Evolutionary conservation across 2,113 vertebrate species (phyloP), one percentile per base, ranked within the genome.

Genomic region (Smithornis capensis): DNA sequence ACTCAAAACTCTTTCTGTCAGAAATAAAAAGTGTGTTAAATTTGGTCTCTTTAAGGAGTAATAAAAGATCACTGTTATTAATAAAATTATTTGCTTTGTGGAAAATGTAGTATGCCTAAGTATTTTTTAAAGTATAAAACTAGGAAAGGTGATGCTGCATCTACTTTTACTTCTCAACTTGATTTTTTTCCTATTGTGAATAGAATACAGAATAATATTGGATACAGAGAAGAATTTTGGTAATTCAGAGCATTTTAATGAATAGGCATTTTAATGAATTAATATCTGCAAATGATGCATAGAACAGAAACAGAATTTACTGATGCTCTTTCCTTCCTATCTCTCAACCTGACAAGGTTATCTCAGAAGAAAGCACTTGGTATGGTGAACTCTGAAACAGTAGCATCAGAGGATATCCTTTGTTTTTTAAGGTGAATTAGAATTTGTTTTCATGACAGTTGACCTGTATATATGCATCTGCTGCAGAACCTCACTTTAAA

Each of bases 21-120:
- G 77, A 97, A 96, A 96, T 93, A 96, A 91, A 90, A 71, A 89
- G 82, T 75, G 73, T 29, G 18, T 68, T 86, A 97, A 94, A 96
- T 80, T 90, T 14, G 44, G 29, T 78, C 45, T 95, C 87, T 97
- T 96, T 78, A 95, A 86, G 44, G 70, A 87, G 88, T 95, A 94
- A 95, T 81, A 79, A 31, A 94, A 71, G 38, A 95, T 89, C 87
- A 85, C 25, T 90, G 33, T 86, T 94, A 94, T 93, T 96, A 97
- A 96, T 76, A 95, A 86, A 71, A 63, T 57, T 74, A 83, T 96
- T 94, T 94, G 47, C 75, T 65, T 76, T 80, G 37, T 82, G n/a
- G 56, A 86, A 92, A 83, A n/a, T 56, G 6, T n/a, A 68, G 15
- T 10, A 10, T 85, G 71, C 75, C 50, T 77, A 42, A 75, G 25